phyloP scores from a whole-genome alignment of 2,797 vertebrate species.

The Micropoecilia bifurca region DNA sequence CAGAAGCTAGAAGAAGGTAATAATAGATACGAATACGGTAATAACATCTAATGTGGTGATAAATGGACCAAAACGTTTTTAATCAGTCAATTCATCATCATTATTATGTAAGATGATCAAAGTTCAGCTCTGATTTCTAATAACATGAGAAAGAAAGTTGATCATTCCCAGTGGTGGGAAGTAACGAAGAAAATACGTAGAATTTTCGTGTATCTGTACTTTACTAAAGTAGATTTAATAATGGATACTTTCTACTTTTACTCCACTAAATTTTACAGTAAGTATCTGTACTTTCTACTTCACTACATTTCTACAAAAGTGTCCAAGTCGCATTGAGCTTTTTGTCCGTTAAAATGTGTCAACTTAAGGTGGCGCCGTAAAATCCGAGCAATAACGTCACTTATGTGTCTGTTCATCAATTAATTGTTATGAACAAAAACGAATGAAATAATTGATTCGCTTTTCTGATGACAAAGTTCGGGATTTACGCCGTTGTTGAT shows the following conservation, averaged over 20 bases:
- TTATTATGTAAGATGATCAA: constrained; percentile 24
- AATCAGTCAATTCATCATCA: constrained; percentile 42
- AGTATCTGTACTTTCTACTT: too few species aligned
- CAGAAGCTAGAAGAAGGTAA: constrained; percentile 63
- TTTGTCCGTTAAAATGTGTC: too few species aligned
- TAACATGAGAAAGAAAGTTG: not conserved
- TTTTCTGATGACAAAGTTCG: constrained; percentile 72
- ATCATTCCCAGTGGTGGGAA: not conserved
- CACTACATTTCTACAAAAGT: too few species aligned
- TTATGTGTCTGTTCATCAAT: not conserved
- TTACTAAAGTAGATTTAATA: too few species aligned
- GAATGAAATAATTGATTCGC: not conserved
- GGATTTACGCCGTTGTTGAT: constrained; percentile 75
- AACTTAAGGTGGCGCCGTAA: too few species aligned
- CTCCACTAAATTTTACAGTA: too few species aligned
- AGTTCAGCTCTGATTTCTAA: constrained; percentile 9
- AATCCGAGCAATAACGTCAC: too few species aligned
- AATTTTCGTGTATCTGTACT: too few species aligned
- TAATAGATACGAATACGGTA: not conserved
- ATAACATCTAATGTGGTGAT: constrained; percentile 20
- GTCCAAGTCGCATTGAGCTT: too few species aligned
- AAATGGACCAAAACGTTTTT: constrained; percentile 32
- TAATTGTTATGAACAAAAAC: not conserved
- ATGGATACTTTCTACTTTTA: too few species aligned
- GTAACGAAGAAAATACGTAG: too few species aligned